Base-by-base conservation (phyloP, 2,797 vertebrate species). In the Cyprinodon diabolis region DNA sequence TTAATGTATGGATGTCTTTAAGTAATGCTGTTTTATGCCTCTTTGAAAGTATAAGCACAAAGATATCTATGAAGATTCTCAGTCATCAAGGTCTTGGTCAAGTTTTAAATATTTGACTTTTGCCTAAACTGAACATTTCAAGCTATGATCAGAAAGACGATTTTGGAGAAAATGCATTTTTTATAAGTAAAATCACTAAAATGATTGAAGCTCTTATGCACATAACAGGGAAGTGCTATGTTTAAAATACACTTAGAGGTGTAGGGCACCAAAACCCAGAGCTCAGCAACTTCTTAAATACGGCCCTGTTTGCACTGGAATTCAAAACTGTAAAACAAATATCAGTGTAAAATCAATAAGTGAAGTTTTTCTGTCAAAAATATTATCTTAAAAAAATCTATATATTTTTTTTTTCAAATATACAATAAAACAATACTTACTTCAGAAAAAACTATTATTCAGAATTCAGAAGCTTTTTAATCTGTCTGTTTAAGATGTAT, bases 381-480 rank as follows among this genome's bases (percentile, higher is more conserved):
- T 40, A 40, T 4, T 40, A 40, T 40, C 4, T 40, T 40, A 40
- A 40, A 40, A 40, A 40, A 40, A 30, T 30, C 25, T 30, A 30
- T 43, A 7, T 70, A 77, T 73, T 15, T 78, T 76, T 63, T 63
- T 51, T 56, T 25, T 13, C 23, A 4, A 58, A 58, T 60, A 21
- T 3, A 37, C 19, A 45, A 45, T 13, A 13, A 19, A 43, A 43
- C 3, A 19, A n/a, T 62, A n/a, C 21, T 2, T 11, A 5, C 12
- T 4, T 40, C 40, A 11, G 21, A 43, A 30, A 30, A 30, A 30
- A 37, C 5, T 43, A 11, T n/a, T 35, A 40, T 21, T 40, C 3
- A 0, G 35, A 40, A 11, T 60, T 40, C 5, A 37, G 9, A 3
- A 58, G 8, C 14, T 35, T 15, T 58, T 58, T 17, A 25, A 7